Evolutionary conservation across 2,888 invertebrate species (phyloP), one percentile per base, ranked within the genome.

Genomic region (Itoplectis maculator): DNA sequence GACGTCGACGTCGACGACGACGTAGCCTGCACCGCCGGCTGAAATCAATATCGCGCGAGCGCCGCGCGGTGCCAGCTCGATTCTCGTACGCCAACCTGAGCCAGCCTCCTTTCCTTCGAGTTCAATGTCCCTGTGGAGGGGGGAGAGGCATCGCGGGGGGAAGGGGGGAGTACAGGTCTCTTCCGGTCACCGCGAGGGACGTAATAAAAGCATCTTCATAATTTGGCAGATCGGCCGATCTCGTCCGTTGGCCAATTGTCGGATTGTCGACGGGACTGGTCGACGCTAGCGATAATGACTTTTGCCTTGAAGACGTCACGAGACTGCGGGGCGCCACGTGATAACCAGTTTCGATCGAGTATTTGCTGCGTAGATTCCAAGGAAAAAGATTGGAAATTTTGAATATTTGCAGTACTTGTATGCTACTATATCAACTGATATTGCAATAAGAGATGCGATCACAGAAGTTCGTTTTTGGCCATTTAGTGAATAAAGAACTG

Each of bases 21-120:
- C 37, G 65, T 18, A 15, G 70, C 23, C 73, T 66, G 56, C 81
- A 76, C 47, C 76, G 23, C 45, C 42, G 35, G 51, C 29, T 70
- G 81, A 81, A 76, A 81, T 81, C 81, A 81, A 81, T 81, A 81
- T 76, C 56, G 51, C 75, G 70, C 75, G 81, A 72, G 59, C 65
- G 70, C 56, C 54, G 56, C 54, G 29, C 40, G 29, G 70, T 76
- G 76, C 80, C 75, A 76, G 68, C 69, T 56, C 76, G 40, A 61
- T 69, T 61, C 61, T 69, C 61, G 47, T 47, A 59, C 61, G 49
- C 69, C 61, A 69, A 37, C 59, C 68, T 61, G 40, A 76, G 59
- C 5, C 54, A 37, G 49, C n/a, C 47, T 69, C 68, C n/a, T 61
- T 18, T 56, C 47, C 23, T 18, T 40, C 15, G 76, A 77, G 76